These are phyloP conservation scores for Wiebesia pumilae DNA, from an alignment of 1,140 invertebrate species.

Conservation along the genomic window DNA sequence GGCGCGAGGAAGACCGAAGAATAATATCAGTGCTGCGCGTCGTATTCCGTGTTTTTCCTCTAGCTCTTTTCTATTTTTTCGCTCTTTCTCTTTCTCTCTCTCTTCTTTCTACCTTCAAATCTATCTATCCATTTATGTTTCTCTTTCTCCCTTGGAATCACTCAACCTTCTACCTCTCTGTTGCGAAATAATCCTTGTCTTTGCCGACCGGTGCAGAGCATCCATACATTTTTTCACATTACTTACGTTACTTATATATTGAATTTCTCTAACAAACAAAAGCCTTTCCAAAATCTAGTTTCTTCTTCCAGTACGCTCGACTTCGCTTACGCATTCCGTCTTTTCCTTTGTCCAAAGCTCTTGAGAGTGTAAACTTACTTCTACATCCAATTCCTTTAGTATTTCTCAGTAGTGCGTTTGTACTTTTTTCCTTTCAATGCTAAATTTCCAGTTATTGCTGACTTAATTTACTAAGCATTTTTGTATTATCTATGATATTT, in stretches of 20 bases:
- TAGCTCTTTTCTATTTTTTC: not conserved
- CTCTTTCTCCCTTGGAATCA: not conserved
- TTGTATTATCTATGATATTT: too few relatives aligned
- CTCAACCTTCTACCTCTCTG: not conserved
- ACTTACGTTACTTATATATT: conserved; percentile 42
- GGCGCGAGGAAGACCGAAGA: conserved; percentile 71
- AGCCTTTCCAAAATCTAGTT: conserved; percentile 21
- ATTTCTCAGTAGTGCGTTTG: not conserved
- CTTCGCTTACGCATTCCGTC: not conserved
- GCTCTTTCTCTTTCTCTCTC: conserved; percentile 28
- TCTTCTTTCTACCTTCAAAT: conserved; percentile 6
- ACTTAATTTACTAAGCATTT: too few relatives aligned
- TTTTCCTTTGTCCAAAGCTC: conserved; percentile 4
- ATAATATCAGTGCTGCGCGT: conserved; percentile 70
- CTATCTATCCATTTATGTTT: not conserved
- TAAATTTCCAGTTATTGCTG: too few relatives aligned
- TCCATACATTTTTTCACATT: not conserved
- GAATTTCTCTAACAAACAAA: conserved; percentile 33
- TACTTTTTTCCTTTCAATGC: not conserved
- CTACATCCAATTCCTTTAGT: not conserved
- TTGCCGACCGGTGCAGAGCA: conserved; percentile 41
- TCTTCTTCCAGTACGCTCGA: not conserved
- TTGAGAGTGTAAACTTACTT: not conserved
- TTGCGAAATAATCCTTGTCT: conserved; percentile 28
- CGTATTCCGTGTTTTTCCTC: conserved; percentile 47